Base-by-base conservation (phyloP, 35 echinoderm and acorn worm species). In the Patiria miniata region DNA sequence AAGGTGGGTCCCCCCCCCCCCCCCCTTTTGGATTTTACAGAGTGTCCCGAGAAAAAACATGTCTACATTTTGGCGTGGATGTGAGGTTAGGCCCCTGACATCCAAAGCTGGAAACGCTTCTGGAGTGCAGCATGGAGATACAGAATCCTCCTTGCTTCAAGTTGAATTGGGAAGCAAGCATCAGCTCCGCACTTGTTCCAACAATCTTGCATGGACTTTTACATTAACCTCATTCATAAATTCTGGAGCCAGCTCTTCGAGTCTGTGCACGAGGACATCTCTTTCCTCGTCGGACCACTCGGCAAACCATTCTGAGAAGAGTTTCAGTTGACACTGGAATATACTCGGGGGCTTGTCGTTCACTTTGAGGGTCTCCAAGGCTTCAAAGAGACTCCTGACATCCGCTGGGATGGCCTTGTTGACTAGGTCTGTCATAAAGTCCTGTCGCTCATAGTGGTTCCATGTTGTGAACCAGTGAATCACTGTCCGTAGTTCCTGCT, bases 381-480 rank as follows among this genome's bases (percentile, higher is more conserved):
- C 89, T 19, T 91, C 81, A 78, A 91, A 91, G 54, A 95, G 42
- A 19, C 85, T 58, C 6, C 83, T 86, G 23, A 95, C 89, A 83
- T 95, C 89, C 21, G 80, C 61, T 29, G 93, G 93, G 0, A 91
- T 85, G 6, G 93, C 93, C 88, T 95, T 95, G 80, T 95, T 91
- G 0, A 95, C 85, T 16, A 95, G 51, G 69, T 95, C 85, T 76
- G 90, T 37, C 69, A 95, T 83, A 30, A 95, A 95, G 80, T 95
- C 84, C 85, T 88, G 47, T 29, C 58, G 78, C 22, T 95, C 89
- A 51, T 84, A 88, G 39, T 76, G 85, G 39, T 89, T 91, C 93
- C 93, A 95, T 1, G 86, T 87, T n/a, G 85, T 79, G 68, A 95
- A 95, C 93, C 93, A 95, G 50, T 91, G 86, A 57, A 91, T 39